phyloP scores from a whole-genome alignment of 2,113 vertebrate genomes.

The Microcebus griseorufus region DNA sequence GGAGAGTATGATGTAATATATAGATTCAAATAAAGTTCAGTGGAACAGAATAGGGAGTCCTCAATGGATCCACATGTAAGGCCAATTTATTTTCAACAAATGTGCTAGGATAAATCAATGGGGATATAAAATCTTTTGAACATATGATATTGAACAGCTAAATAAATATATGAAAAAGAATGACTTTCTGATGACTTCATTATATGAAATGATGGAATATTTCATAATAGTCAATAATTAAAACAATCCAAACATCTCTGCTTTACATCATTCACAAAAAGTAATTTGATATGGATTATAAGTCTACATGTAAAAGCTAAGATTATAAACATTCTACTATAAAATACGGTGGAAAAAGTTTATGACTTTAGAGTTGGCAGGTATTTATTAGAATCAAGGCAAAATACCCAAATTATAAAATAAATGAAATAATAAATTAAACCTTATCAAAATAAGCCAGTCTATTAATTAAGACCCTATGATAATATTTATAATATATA shows the following conservation, averaged over 20 bases:
- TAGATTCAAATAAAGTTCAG: neutral
- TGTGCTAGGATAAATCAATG: neutral
- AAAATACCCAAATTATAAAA: neutral
- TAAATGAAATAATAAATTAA: neutral
- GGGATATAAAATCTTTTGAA: neutral
- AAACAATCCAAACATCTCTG: neutral
- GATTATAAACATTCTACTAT: neutral
- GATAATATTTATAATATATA: neutral
- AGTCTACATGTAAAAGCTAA: neutral
- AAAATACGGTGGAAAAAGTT: neutral
- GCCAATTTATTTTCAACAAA: no score
- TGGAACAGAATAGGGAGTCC: neutral
- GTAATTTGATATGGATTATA: neutral
- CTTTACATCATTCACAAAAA: neutral
- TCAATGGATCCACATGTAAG: neutral
- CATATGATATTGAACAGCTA: neutral
- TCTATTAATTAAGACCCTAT: neutral
- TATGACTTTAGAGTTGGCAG: neutral
- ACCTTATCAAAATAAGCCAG: neutral
- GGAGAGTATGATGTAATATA: neutral
- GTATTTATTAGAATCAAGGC: neutral
- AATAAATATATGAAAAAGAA: neutral
- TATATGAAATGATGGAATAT: no score
- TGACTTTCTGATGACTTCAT: no score
- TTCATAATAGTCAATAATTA: no score